Base-by-base conservation (phyloP, 2,113 vertebrate species). In the Merops nubicus region DNA sequence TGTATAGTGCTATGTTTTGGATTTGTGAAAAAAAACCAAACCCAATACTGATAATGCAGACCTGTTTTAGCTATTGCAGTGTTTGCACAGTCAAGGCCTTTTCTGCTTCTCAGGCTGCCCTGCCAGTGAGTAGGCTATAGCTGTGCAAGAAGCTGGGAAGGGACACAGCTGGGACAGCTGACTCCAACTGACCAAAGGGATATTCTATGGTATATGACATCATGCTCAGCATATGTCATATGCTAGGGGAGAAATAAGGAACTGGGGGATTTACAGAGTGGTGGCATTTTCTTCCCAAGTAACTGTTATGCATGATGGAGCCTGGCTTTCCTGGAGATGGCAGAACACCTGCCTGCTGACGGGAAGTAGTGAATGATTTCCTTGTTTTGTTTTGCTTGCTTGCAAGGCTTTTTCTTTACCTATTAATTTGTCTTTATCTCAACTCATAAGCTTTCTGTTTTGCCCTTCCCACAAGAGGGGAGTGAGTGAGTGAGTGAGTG, bases 231-330 rank as follows among this genome's bases (percentile, higher is more conserved):
- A 16, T 26, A 22, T 21, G 78, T n/a, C n/a, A n/a, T n/a, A 40
- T 42, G 4, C 19, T 72, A 7, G 9, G 4, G 17, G 20, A 56
- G 43, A 31, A 36, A 69, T 29, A 1, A n/a, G 28, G 22, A 80
- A 64, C 15, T 2, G 15, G 10, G 6, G 17, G 5, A 21, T 6
- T 5, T 28, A 62, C 3, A 2, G 34, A 73, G 36, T 22, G 9
- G 56, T 14, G 20, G 11, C 2, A 2, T 36, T 57, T 88, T 50
- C 25, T 67, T 59, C 26, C 31, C 15, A 50, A n/a, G 43, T 34
- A 31, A 50, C 25, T 1, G 0, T 26, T 54, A 47, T 0, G 0
- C 0, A 0, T 38, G 40, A 18, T 23, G 23, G 42, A 85, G 42
- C 10, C 11, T 16, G 28, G 40, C 48, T 48, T 33, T 29, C 42